Conservation (phyloP, 2,888 invertebrate species). For the Dicranocentrus wangi region DNA sequence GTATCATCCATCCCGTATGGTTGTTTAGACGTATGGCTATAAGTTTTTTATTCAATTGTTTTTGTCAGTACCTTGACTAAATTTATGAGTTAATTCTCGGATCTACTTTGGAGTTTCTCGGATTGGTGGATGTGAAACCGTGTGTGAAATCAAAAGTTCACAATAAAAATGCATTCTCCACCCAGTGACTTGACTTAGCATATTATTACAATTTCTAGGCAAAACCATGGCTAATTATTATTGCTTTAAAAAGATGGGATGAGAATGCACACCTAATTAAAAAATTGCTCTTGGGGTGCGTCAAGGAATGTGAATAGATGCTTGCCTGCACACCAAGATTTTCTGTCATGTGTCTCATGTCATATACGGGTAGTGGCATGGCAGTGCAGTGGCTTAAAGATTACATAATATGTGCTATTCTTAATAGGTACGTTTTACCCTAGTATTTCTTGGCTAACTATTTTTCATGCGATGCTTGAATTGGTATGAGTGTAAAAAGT, state of each 20-base stretch:
- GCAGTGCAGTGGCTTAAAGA: too few relatives aligned
- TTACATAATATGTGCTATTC: too few relatives aligned
- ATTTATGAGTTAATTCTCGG: conserved; percentile 57
- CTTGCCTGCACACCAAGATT: not conserved
- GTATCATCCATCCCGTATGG: too few relatives aligned
- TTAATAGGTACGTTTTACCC: too few relatives aligned
- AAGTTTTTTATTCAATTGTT: conserved; percentile 50
- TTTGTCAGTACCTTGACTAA: conserved; percentile 59
- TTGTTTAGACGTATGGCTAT: not conserved
- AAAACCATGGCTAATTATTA: conserved; percentile 54
- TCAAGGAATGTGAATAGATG: conserved; percentile 11
- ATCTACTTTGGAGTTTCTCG: conserved; percentile 55
- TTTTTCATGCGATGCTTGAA: too few relatives aligned
- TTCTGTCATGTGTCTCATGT: too few relatives aligned
- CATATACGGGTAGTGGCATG: too few relatives aligned
- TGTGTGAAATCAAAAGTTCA: conserved; percentile 59
- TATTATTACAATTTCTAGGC: conserved; percentile 28
- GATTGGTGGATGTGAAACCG: conserved; percentile 57
- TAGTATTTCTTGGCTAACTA: too few relatives aligned
- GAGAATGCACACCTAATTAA: not conserved
- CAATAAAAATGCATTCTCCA: conserved; percentile 39
- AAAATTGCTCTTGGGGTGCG: not conserved
- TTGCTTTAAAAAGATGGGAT: conserved; percentile 8
- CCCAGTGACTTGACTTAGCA: conserved; percentile 35
- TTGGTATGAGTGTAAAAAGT: too few relatives aligned